These are phyloP conservation scores for Fragum sueziense DNA, from an alignment of 2,888 invertebrate genomes.

Conservation along the genomic window DNA sequence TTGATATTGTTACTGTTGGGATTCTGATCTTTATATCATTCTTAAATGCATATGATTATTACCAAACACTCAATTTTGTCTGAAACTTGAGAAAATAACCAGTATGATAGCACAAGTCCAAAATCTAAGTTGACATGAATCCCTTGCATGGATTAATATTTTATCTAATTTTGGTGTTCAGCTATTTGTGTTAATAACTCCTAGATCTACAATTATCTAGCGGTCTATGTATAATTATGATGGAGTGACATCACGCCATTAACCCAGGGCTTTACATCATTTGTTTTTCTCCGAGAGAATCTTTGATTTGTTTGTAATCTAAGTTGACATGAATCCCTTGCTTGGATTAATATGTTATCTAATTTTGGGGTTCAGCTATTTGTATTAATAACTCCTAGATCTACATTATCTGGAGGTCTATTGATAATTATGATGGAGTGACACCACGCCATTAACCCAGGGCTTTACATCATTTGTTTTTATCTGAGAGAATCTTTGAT, in stretches of 20 bases:
- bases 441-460: background rate
- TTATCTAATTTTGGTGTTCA: background rate
- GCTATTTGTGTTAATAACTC: constrained; percentile 5
- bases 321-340: constrained; percentile 2
- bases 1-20: too few species aligned
- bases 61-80: too few species aligned
- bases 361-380: background rate
- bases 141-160: background rate
- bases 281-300: too few species aligned
- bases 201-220: background rate
- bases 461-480: background rate
- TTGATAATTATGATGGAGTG: constrained; percentile 3
- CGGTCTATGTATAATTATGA: constrained; percentile 6
- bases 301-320: too few species aligned
- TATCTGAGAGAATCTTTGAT: background rate
- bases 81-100: background rate
- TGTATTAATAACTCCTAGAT: constrained; percentile 3
- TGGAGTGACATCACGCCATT: background rate
- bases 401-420: background rate
- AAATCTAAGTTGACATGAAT: background rate
- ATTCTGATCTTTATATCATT: too few species aligned
- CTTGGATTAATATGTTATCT: constrained; percentile 4
- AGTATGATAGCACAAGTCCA: background rate
- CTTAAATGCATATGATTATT: too few species aligned
- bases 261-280: background rate